Percentiles rank a stretch among this genome's conserved stretches.
phyloP scores from a whole-genome alignment of 2,113 vertebrate genomes.

The Rhabdomys dilectus region DNA sequence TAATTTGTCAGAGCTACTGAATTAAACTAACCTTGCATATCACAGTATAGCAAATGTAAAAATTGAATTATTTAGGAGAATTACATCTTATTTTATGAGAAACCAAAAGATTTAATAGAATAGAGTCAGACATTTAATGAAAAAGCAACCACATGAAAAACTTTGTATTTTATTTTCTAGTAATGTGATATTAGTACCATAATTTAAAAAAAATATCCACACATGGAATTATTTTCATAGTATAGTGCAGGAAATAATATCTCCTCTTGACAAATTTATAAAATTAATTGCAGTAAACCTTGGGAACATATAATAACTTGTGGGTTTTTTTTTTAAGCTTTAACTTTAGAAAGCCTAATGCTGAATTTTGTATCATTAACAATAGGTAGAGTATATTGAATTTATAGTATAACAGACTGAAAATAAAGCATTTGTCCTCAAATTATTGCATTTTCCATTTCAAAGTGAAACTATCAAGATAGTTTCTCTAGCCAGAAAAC shows the following conservation, averaged over 20 bases:
- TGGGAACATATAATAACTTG: background rate
- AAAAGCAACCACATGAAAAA: background rate
- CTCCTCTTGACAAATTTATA: background rate
- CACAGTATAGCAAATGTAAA: background rate
- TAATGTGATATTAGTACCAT: background rate
- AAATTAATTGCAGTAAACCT: background rate
- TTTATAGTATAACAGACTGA: background rate
- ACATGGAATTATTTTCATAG: background rate
- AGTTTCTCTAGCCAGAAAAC: background rate
- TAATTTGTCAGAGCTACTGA: background rate
- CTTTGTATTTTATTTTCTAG: constrained; percentile 7
- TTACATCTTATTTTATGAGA: background rate
- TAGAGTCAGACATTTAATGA: background rate
- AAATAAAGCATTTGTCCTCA: background rate
- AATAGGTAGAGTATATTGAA: background rate
- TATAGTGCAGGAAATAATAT: background rate
- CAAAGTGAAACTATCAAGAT: constrained; percentile 48
- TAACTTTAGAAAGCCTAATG: constrained; percentile 12
- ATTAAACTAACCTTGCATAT: background rate
- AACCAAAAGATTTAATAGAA: background rate
- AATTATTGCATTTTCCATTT: background rate
- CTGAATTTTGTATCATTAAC: background rate
- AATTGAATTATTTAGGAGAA: background rate
- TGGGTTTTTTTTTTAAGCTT: background rate
- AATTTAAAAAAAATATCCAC: background rate